A percentile compares a stretch with the other conserved stretches of the same genome.
These are phyloP conservation scores for Parambassis ranga DNA, from an alignment of 2,797 vertebrate species.

Conservation along the genomic window DNA sequence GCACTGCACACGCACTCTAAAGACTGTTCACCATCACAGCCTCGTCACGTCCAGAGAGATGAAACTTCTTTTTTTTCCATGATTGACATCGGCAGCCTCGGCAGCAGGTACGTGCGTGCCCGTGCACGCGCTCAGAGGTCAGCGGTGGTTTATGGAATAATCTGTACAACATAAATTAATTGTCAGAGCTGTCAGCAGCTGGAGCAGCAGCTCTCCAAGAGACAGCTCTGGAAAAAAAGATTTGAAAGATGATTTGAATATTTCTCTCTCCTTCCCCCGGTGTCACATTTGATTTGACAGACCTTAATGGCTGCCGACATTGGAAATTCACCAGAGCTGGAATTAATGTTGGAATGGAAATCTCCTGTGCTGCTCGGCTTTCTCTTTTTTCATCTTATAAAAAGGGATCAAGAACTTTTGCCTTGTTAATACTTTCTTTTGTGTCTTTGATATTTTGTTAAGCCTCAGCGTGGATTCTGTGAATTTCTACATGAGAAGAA, in stretches of 20 bases:
- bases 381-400: conserved; percentile 25
- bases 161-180: conserved; percentile 79
- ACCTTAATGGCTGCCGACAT: conserved; percentile 74
- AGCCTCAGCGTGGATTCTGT: background rate
- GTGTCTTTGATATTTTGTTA: conserved; percentile 56
- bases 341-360: conserved; percentile 76
- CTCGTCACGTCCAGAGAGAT: no score
- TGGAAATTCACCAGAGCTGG: conserved; percentile 64
- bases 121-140: conserved; percentile 28
- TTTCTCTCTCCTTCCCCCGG: conserved; percentile 58
- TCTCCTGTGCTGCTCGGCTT: conserved; percentile 44
- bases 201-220: conserved; percentile 41
- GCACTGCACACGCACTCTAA: no score
- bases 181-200: conserved; percentile 71
- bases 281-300: conserved; percentile 80
- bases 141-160: conserved; percentile 69
- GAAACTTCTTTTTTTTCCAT: no score
- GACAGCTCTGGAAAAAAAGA: conserved; percentile 59
- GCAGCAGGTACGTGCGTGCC: background rate
- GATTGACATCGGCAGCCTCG: no score
- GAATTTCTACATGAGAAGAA: background rate
- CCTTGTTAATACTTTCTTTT: conserved; percentile 66
- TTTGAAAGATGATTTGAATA: conserved; percentile 80
- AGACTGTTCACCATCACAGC: no score
- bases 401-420: conserved; percentile 68